These are phyloP conservation scores for Drosophila sturtevanti DNA, from an alignment of 1,140 invertebrate species.

Conservation along the genomic window DNA sequence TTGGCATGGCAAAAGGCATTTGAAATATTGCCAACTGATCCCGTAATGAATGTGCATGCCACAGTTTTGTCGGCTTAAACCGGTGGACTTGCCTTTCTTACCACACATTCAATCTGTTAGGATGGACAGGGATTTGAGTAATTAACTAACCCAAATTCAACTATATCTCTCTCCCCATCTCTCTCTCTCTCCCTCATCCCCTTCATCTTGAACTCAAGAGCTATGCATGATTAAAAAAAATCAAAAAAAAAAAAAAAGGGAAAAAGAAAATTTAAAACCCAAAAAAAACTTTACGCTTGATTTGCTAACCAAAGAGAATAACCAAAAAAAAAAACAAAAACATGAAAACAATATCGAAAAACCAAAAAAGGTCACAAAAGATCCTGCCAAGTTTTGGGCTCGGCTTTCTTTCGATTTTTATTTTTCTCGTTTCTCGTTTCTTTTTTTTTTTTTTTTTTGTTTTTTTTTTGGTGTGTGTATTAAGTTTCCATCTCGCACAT, in stretches of 20 bases:
- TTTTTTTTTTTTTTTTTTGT: neutral
- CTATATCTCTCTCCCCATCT: slow-evolving; percentile 1
- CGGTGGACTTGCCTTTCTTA: slow-evolving; percentile 16
- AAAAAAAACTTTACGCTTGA: slow-evolving; percentile 74
- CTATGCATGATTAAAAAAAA: slow-evolving; percentile 68
- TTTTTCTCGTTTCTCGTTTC: neutral
- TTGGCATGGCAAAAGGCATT: slow-evolving; percentile 35
- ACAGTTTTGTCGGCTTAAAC: slow-evolving; percentile 51
- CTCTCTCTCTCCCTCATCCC: slow-evolving; percentile 1
- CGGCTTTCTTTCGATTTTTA: slow-evolving; percentile 43
- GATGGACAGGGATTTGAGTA: slow-evolving; percentile 8
- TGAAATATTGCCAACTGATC: slow-evolving; percentile 75
- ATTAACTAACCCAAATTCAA: neutral
- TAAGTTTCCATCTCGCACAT: slow-evolving; percentile 77
- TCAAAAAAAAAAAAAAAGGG: too few species aligned
- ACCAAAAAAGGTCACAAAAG: slow-evolving; percentile 27
- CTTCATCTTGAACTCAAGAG: slow-evolving; percentile 5
- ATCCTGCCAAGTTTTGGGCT: slow-evolving; percentile 48
- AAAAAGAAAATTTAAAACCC: too few species aligned
- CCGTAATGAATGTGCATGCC: slow-evolving; percentile 64
- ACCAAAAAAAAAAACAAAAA: slow-evolving; percentile 20
- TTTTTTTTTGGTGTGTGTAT: slow-evolving; percentile 29
- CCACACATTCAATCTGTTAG: neutral
- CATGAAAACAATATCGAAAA: neutral
- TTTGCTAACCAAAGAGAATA: slow-evolving; percentile 44